Conservation (phyloP, 2,113 vertebrate species). For the Vanacampus margaritifer region DNA sequence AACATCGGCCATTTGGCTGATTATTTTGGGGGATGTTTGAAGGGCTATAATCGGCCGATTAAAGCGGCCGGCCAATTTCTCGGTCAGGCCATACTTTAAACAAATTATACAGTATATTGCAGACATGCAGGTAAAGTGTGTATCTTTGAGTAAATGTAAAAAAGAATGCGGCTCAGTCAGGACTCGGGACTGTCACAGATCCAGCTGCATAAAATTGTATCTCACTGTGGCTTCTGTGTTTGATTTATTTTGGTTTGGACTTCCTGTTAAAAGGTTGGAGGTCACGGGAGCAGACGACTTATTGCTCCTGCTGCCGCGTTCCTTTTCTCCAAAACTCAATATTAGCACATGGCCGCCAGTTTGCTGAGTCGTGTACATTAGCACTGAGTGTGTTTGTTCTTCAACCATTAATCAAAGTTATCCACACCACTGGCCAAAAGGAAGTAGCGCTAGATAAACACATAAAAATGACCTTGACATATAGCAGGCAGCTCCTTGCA, state of each 20-base stretch:
- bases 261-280: slow-evolving; percentile 17
- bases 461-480: slow-evolving; percentile 48
- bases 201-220: slow-evolving; percentile 28
- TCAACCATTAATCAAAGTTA: slow-evolving; percentile 67
- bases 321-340: slow-evolving; percentile 49
- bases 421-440: slow-evolving; percentile 49
- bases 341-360: slow-evolving; percentile 56
- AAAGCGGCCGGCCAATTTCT: too few relatives aligned
- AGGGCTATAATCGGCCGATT: too few relatives aligned
- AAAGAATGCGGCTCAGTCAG: neutral
- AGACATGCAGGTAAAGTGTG: slow-evolving; percentile 24
- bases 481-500: slow-evolving; percentile 26
- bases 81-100: neutral
- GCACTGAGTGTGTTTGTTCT: slow-evolving; percentile 65
- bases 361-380: slow-evolving; percentile 51
- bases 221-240: slow-evolving; percentile 10
- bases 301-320: slow-evolving; percentile 33
- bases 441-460: slow-evolving; percentile 54
- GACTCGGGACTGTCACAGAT: slow-evolving; percentile 52
- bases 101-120: neutral
- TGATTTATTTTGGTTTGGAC: slow-evolving; percentile 19
- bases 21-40: too few relatives aligned
- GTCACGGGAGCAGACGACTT: slow-evolving; percentile 21
- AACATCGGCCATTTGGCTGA: too few relatives aligned
- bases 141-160: slow-evolving; percentile 54